Percentiles rank a stretch among this genome's conserved stretches.
These are phyloP conservation scores for Chelonus insularis DNA, from an alignment of 1,140 invertebrate species.

Conservation along the genomic window DNA sequence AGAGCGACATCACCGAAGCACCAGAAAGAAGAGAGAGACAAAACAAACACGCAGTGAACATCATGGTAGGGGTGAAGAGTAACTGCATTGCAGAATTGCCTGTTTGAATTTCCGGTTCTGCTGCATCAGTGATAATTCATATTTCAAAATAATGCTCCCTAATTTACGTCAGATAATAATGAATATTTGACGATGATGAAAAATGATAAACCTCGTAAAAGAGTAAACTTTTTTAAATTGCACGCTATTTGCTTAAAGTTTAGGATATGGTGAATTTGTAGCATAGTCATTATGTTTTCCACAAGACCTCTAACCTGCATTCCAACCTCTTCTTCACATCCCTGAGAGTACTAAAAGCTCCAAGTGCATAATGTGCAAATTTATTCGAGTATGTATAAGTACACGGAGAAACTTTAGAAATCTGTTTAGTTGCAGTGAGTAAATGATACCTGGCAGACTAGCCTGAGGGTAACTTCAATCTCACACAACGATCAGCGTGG, in stretches of 20 bases:
- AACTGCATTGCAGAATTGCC: constrained; percentile 31
- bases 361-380: background rate
- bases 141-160: background rate
- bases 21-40: background rate
- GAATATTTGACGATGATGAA: too few relatives aligned
- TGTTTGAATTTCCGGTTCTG: constrained; percentile 23
- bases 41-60: background rate
- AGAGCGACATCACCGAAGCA: too few relatives aligned
- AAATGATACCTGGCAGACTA: constrained; percentile 17
- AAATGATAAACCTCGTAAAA: too few relatives aligned
- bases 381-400: background rate
- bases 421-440: constrained; percentile 1
- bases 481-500: background rate
- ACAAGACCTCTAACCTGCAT: background rate
- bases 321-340: background rate
- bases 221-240: too few relatives aligned
- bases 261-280: background rate
- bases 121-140: background rate
- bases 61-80: background rate
- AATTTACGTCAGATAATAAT: constrained; percentile 3
- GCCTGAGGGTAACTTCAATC: constrained; percentile 15
- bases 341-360: background rate
- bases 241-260: too few relatives aligned
- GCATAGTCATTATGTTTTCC: background rate
- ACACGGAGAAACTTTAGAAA: background rate